These are phyloP conservation scores for Mixornis gularis DNA, from an alignment of 2,113 vertebrate species.

Conservation along the genomic window DNA sequence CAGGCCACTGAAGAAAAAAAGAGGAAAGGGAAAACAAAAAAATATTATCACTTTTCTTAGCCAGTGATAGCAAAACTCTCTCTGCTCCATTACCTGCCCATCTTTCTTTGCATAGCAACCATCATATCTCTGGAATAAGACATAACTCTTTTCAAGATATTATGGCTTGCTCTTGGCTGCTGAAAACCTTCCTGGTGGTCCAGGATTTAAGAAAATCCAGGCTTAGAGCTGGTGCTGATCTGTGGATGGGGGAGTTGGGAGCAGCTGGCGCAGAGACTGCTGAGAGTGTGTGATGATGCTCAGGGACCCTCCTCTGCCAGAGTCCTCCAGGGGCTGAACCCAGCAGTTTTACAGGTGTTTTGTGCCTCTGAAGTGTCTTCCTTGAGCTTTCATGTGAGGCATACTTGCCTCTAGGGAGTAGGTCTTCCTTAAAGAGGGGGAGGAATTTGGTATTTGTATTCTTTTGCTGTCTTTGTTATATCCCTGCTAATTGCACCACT, in stretches of 20 bases:
- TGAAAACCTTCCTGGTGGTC: background rate
- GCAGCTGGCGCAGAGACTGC: background rate
- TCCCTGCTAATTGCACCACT: background rate
- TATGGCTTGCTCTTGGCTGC: background rate
- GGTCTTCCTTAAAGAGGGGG: background rate
- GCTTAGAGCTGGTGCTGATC: background rate
- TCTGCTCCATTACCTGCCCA: background rate
- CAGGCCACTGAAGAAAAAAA: background rate
- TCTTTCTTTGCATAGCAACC: background rate
- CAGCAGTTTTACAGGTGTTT: background rate
- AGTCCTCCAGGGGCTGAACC: background rate
- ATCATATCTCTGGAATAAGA: background rate
- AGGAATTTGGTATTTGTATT: background rate
- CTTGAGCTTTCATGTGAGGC: background rate
- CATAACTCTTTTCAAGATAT: background rate
- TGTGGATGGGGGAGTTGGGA: background rate
- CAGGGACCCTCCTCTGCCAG: background rate
- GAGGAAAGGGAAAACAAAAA: background rate
- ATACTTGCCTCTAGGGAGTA: background rate
- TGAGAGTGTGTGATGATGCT: background rate
- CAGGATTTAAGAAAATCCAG: background rate
- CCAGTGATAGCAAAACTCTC: background rate
- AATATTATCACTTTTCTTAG: background rate
- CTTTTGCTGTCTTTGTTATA: background rate
- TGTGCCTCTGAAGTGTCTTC: background rate